Base-by-base conservation (phyloP, 2,113 vertebrate species). In the Gambusia affinis region DNA sequence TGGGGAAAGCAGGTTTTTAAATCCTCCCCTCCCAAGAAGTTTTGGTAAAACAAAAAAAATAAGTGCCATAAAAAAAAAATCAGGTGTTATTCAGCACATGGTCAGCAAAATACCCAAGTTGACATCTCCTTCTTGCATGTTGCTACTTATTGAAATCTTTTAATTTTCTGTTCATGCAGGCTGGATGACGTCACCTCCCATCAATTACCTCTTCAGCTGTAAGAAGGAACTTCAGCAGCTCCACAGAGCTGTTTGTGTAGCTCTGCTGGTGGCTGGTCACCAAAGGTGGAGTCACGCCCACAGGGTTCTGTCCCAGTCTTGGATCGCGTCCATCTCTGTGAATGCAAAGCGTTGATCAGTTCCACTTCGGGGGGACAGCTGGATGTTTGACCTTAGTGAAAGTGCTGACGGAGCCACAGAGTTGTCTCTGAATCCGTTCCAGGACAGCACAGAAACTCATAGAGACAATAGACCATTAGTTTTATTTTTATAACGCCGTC, bases 321-420 rank as follows among this genome's bases (percentile, higher is more conserved):
- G 78, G 69, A 65, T 63, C 42, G 68, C 0, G 0, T 77, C 57
- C 60, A 8, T 78, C 65, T 70, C 72, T 67, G 47, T 17, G 68
- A 68, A 12, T 2, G 27, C n/a, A 14, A 1, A 1, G 66, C 0
- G 1, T 70, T 54, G 63, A 57, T 35, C 10, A 42, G 76, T 76
- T 72, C 78, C 76, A 31, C 64, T 86, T 68, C 67, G 51, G 66
- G 66, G 64, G 54, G 27, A 22, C 0, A 1, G 33, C n/a, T 17
- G 60, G 35, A 64, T 15, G 17, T 84, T 72, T 88, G 84, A 92
- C 86, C 87, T 90, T 88, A 88, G 42, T 80, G 33, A 87, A 85
- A 84, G 67, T 12, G 4, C 31, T 62, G 61, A 75, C 8, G 66
- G 67, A 78, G 85, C 76, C 80, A 62, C 14, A 1, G 4, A 73